Conservation (phyloP, 2,113 vertebrate species). For the Callospermophilus lateralis region DNA sequence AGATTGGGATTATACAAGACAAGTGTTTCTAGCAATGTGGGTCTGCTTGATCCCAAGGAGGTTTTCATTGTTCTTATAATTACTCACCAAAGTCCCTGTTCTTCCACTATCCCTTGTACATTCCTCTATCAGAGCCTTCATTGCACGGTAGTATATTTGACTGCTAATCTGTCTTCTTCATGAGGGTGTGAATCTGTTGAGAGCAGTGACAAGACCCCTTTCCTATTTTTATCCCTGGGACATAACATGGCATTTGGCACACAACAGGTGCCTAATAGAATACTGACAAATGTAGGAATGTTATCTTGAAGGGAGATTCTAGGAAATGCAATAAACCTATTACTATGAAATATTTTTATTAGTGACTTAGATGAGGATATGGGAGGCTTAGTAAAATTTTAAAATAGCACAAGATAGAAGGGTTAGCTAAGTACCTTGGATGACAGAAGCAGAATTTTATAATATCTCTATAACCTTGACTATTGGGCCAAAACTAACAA, state of each 20-base stretch:
- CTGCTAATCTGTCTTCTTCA: neutral
- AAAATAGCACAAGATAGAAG: constrained; percentile 11
- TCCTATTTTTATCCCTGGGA: neutral
- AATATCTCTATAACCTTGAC: neutral
- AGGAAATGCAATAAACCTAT: neutral
- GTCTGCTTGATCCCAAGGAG: neutral
- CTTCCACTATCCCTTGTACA: neutral
- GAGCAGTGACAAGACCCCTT: neutral
- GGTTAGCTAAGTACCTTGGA: neutral
- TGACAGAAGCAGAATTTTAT: constrained; percentile 20
- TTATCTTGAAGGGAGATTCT: neutral
- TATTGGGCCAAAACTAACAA: constrained; percentile 52
- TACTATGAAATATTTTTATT: constrained; percentile 30
- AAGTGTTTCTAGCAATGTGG: neutral
- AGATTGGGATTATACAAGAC: neutral
- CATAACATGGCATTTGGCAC: neutral
- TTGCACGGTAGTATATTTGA: neutral
- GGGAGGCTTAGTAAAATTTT: constrained; percentile 38
- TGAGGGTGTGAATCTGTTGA: neutral
- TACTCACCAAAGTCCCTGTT: neutral
- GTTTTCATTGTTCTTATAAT: neutral
- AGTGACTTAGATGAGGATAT: constrained; percentile 2
- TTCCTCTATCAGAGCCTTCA: neutral
- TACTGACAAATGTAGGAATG: neutral
- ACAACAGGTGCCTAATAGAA: neutral